These are phyloP conservation scores for Onychostoma macrolepis DNA, from an alignment of 2,113 vertebrate genomes.

Conservation along the genomic window DNA sequence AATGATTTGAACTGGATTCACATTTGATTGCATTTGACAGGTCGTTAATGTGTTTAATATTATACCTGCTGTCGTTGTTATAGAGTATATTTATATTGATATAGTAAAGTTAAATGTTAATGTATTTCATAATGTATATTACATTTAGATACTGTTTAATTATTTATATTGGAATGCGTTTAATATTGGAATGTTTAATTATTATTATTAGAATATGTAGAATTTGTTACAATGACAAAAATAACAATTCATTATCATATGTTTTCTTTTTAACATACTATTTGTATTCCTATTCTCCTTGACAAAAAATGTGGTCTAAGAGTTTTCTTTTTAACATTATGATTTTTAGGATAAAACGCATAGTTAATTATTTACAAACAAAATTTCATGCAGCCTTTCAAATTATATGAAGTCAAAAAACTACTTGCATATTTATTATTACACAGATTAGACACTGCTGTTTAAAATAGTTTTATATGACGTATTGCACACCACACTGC, in stretches of 20 bases:
- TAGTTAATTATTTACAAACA: too few species aligned
- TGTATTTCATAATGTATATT: not conserved
- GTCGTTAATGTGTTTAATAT: slow-evolving; percentile 1
- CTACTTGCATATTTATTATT: not conserved
- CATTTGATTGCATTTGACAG: not conserved
- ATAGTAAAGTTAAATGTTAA: too few species aligned
- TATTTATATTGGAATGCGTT: not conserved
- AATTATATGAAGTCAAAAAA: not conserved
- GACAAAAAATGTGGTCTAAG: too few species aligned
- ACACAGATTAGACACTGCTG: not conserved
- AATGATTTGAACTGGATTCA: too few species aligned
- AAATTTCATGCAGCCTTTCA: not conserved
- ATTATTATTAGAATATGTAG: not conserved
- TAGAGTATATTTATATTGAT: not conserved
- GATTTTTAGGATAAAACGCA: too few species aligned
- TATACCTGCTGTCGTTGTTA: not conserved
- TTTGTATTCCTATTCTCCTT: not conserved
- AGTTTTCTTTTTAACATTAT: too few species aligned
- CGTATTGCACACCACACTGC: not conserved
- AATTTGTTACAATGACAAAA: not conserved
- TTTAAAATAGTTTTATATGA: not conserved
- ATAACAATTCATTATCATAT: not conserved
- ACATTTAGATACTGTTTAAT: not conserved
- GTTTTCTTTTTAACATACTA: not conserved
- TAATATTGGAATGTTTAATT: not conserved